Base-by-base conservation (phyloP, 2,113 vertebrate species). In the Brachypteracias leptosomus region DNA sequence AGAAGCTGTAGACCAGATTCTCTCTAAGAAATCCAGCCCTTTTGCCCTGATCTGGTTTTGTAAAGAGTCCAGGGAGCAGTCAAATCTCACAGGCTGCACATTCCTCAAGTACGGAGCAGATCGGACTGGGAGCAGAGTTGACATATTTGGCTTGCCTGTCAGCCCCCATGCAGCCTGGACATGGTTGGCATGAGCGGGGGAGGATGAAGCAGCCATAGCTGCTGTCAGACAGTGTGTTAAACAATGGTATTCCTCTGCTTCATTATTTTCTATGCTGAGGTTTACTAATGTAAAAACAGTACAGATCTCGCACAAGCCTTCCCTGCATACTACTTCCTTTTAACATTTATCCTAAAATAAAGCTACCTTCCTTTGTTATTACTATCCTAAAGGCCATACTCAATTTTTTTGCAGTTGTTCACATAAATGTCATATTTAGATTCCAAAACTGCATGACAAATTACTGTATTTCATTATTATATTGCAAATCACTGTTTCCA, bases 1-100 rank as follows among this genome's bases (percentile, higher is more conserved):
- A 97, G 89, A 94, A 94, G 93, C 70, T 73, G 84, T 74, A 82
- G 91, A 77, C 73, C 91, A 91, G 85, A 89, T 95, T 96, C 82
- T 73, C 91, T 79, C 88, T 93, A 84, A 96, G 90, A 95, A 89
- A 95, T 96, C 78, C 78, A 95, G 16, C 75, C 62, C 83, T 94
- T 96, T 96, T 95, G 81, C 87, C 72, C 67, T 85, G 35, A 57
- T 93, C 73, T 74, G 51, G 8, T 89, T 88, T 85, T 87, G 67
- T 26, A 72, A 91, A 89, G 28, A 19, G 77, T 82, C 49, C 6
- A 3, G 77, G 87, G 24, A 90, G 55, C 73, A 70, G 24, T 47
- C 47, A 77, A 55, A 77, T 42, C 58, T 82, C 16, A 0, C 29
- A 80, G 72, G 51, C 58, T 89, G 58, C 33, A 16, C n/a, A 8